Evolutionary conservation across 2,113 vertebrate genomes (phyloP).

Genomic region (Panurus biarmicus): DNA sequence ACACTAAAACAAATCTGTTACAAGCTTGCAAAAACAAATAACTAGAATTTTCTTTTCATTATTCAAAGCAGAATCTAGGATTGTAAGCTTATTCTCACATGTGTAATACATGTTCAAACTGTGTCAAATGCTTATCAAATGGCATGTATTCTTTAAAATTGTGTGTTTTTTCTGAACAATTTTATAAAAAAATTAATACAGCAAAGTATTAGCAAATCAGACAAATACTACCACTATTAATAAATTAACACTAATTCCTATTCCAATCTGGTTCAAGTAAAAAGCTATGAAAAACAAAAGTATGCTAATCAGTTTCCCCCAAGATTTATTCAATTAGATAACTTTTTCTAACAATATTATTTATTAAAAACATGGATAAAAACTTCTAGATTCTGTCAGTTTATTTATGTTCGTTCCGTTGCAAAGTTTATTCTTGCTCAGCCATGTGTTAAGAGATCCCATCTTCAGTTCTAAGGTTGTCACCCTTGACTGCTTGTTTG

Average conservation of each 20-base stretch:
- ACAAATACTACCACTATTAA: neutral
- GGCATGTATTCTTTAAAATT: neutral
- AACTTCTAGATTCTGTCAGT: neutral
- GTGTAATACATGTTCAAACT: neutral
- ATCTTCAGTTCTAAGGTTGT: neutral
- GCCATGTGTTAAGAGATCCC: neutral
- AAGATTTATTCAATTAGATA: neutral
- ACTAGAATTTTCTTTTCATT: neutral
- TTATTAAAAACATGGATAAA: neutral
- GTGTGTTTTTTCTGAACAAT: neutral
- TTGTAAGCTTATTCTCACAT: neutral
- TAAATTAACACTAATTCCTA: neutral
- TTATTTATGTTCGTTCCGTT: neutral
- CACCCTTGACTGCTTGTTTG: neutral
- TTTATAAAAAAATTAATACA: neutral
- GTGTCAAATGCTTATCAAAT: neutral
- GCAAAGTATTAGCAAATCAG: neutral
- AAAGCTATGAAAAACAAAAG: neutral
- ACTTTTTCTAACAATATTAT: neutral
- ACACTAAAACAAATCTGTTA: neutral
- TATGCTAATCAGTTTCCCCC: neutral
- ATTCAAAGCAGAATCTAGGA: neutral
- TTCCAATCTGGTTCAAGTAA: neutral
- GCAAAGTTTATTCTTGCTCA: neutral
- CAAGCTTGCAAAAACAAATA: neutral